phyloP scores from a whole-genome alignment of 2,888 invertebrate species.

The Liposcelis brunnea region DNA sequence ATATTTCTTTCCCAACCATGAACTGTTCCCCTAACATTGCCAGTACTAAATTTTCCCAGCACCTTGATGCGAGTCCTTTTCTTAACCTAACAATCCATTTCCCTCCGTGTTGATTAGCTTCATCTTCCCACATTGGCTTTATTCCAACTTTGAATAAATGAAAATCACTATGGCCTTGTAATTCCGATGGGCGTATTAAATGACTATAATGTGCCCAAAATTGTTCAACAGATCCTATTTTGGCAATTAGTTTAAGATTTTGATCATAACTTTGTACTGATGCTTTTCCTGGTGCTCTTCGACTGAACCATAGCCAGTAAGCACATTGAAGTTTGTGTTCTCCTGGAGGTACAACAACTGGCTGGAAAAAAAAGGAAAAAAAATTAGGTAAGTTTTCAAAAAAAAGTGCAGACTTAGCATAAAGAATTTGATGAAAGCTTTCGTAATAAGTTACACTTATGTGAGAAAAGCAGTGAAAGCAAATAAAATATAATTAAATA shows the following conservation, averaged over 20 bases:
- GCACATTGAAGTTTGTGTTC: conserved; percentile 87
- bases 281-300: conserved; percentile 35
- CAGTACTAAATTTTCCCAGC: conserved; percentile 97
- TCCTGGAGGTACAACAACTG: conserved; percentile 56
- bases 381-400: too few species aligned
- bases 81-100: conserved; percentile 94
- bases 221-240: conserved; percentile 86
- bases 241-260: conserved; percentile 74
- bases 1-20: conserved; percentile 96
- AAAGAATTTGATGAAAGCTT: too few species aligned
- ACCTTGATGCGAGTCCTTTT: conserved; percentile 85
- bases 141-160: conserved; percentile 97
- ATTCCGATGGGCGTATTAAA: conserved; percentile 72
- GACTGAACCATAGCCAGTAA: conserved; percentile 84
- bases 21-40: conserved; percentile 99
- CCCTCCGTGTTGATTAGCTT: conserved; percentile 88
- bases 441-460: conserved; percentile 7
- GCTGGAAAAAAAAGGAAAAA: conserved; percentile 35
- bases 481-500: too few species aligned
- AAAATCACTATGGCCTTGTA: conserved; percentile 81
- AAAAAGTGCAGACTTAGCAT: conserved; percentile 9
- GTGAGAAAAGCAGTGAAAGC: conserved; percentile 18
- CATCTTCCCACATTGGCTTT: conserved; percentile 99
- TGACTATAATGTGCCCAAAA: conserved; percentile 96
- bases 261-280: conserved; percentile 44